phyloP scores from a whole-genome alignment of 2,797 vertebrate genomes.

The Esox lucius region DNA sequence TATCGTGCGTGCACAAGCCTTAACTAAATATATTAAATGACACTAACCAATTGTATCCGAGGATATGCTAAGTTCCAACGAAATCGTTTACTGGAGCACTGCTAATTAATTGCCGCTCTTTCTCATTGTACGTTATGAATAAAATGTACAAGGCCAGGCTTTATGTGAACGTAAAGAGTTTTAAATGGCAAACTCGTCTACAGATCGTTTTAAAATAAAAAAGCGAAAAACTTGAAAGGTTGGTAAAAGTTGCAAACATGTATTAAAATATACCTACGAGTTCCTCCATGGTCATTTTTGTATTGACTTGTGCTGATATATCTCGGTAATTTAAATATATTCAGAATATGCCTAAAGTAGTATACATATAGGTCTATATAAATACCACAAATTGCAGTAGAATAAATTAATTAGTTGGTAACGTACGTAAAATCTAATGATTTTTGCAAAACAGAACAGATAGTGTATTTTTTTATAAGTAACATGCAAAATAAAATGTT shows the following conservation, averaged over 20 bases:
- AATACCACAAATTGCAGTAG: not conserved
- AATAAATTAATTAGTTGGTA: not conserved
- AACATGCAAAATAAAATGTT: not conserved
- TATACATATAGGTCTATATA: not conserved
- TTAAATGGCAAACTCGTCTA: not conserved
- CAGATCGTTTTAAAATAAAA: not conserved
- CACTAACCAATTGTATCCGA: not conserved
- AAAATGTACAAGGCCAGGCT: not conserved
- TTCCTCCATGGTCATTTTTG: not conserved
- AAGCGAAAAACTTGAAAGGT: not conserved
- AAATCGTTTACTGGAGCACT: not conserved
- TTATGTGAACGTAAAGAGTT: not conserved
- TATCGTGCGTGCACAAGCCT: not conserved
- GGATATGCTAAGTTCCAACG: not conserved
- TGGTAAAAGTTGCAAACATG: not conserved
- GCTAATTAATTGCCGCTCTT: too few relatives aligned
- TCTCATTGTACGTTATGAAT: not conserved
- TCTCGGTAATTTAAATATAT: not conserved
- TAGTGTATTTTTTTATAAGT: not conserved
- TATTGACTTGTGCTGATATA: not conserved
- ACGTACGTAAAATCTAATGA: not conserved
- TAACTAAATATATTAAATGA: not conserved
- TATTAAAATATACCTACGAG: too few relatives aligned
- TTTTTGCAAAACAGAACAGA: not conserved
- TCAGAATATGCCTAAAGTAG: not conserved